A percentile compares a stretch with the other conserved stretches of the same genome.
phyloP scores from a whole-genome alignment of 2,113 vertebrate species.

The Bungarus multicinctus region DNA sequence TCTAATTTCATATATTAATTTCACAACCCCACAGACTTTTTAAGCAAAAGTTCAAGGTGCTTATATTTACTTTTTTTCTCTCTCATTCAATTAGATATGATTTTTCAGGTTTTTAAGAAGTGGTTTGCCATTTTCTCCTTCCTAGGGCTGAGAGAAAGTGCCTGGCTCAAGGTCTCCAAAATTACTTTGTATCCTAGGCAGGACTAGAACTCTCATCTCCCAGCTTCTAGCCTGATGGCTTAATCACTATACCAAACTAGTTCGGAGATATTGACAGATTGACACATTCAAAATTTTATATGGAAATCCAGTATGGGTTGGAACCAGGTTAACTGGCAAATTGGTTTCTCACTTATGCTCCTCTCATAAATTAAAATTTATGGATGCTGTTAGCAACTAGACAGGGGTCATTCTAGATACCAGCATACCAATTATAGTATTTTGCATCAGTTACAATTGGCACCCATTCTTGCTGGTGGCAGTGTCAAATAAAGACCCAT shows the following conservation, averaged over 20 bases:
- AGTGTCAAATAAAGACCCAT: too few species aligned
- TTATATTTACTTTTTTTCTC: background rate
- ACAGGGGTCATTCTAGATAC: too few species aligned
- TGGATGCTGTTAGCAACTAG: too few species aligned
- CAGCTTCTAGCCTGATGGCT: background rate
- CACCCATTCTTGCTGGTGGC: too few species aligned
- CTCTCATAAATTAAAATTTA: background rate
- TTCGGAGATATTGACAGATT: background rate
- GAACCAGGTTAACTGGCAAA: background rate
- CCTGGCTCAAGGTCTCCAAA: background rate
- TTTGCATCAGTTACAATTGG: too few species aligned
- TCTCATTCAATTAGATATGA: too few species aligned
- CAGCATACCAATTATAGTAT: too few species aligned
- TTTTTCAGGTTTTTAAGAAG: too few species aligned
- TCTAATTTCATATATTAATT: background rate
- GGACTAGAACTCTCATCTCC: background rate
- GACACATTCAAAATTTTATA: background rate
- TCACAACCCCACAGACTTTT: background rate
- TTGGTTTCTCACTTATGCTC: background rate
- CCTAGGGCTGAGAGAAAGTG: background rate
- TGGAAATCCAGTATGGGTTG: background rate
- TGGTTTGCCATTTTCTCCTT: background rate
- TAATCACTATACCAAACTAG: background rate
- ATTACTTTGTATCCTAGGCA: background rate
- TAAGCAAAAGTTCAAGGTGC: background rate